phyloP scores from a whole-genome alignment of 2,113 vertebrate genomes.

The Cepphus grylle region DNA sequence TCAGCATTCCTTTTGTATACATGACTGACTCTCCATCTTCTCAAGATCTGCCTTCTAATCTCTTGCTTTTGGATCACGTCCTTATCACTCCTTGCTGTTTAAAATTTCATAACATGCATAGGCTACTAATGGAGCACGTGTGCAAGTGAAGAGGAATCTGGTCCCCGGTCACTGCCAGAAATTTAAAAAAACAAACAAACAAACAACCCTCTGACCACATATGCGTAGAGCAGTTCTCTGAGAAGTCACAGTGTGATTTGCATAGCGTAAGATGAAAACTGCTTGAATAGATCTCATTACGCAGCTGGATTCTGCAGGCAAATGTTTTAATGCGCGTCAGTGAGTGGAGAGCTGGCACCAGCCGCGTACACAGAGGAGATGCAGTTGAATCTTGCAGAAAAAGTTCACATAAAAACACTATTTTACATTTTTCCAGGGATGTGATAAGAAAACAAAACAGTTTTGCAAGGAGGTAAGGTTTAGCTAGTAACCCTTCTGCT shows the following conservation, averaged over 20 bases:
- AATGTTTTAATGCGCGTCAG: accelerated
- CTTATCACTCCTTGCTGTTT: background rate
- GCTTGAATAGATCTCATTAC: background rate
- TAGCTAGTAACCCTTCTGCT: background rate
- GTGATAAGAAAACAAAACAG: background rate
- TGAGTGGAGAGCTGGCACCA: background rate
- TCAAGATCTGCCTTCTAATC: background rate
- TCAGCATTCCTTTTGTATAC: background rate
- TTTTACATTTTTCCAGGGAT: background rate
- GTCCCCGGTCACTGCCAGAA: background rate
- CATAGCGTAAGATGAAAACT: background rate
- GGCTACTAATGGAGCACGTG: background rate
- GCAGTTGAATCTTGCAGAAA: background rate
- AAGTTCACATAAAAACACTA: background rate
- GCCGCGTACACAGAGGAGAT: background rate
- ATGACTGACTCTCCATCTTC: background rate
- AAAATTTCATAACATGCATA: background rate
- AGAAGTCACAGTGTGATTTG: background rate
- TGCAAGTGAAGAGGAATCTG: background rate
- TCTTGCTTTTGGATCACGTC: background rate
- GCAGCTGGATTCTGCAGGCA: background rate
- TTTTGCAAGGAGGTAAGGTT: background rate
- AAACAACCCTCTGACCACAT: background rate
- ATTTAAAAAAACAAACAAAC: background rate
- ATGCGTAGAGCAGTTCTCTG: background rate